Base-by-base conservation (phyloP, 2,888 invertebrate species). In the Zygothrica quintamaculata region DNA sequence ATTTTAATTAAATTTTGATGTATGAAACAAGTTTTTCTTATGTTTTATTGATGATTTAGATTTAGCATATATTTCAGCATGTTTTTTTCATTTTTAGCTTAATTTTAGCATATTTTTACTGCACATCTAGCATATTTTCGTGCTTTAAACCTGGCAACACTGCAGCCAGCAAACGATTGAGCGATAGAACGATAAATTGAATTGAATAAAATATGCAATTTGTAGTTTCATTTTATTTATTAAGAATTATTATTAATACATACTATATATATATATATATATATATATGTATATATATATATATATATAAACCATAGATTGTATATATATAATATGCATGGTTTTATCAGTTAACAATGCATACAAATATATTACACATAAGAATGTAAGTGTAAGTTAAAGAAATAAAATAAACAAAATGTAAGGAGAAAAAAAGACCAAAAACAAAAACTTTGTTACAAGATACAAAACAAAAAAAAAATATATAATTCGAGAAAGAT, bases 191-290 rank as follows among this genome's bases (percentile, higher is more conserved):
- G 43, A 29, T 1, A 36, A 57, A 55, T 29, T 1, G 11, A 43
- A 42, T 18, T 7, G 18, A 52, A 11, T 43, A 44, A 36, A 53
- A 29, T 40, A 37, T 56, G 33, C n/a, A 13, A 13, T 34, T 61
- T 75, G 50, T 68, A 65, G 37, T 78, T 80, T 62, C 50, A 69
- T 69, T 69, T 74, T 71, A 56, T 81, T 77, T 79, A 82, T 84
- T 84, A 79, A 74, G 87, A 86, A 73, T 71, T 88, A 81, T 85
- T 64, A 77, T 81, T 88, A 88, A 88, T 86, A 84, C 86, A 87
- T 87, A 78, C 74, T 64, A 43, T 59, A 26, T 25, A 33, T 56
- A 46, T 46, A 29, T 39, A n/a, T n/a, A n/a, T n/a, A n/a, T n/a
- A 50, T 65, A n/a, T n/a, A n/a, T n/a, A 22, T 18, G 34, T 55